Conservation (phyloP, 53 echinoderm and acorn worm species). For the Holothuria leucospilota region DNA sequence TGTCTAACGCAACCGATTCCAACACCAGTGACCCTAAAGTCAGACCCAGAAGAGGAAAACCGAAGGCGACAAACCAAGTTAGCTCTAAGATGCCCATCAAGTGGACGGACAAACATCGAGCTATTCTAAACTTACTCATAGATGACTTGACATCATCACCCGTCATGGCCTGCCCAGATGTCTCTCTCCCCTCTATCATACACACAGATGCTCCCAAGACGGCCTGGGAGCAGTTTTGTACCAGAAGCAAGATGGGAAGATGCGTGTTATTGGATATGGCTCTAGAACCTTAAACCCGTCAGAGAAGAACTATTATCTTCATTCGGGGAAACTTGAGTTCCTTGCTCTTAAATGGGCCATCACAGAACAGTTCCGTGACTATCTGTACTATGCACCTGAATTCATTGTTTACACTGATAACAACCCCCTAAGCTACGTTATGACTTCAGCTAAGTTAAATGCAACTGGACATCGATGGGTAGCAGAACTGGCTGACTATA, state of each 20-base stretch:
- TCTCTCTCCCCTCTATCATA: too few species aligned
- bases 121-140: constrained; percentile 37
- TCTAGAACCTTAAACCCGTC: constrained; percentile 57
- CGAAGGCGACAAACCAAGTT: not conserved
- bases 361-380: constrained; percentile 62
- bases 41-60: too few species aligned
- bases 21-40: too few species aligned
- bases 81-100: constrained; percentile 44
- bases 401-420: constrained; percentile 74
- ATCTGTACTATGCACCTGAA: constrained; percentile 54
- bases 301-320: constrained; percentile 74
- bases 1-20: too few species aligned
- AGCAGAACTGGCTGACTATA: constrained; percentile 64
- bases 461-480: constrained; percentile 69
- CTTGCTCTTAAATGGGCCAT: constrained; percentile 72
- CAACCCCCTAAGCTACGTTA: constrained; percentile 65
- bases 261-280: constrained; percentile 64
- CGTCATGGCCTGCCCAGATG: too few species aligned
- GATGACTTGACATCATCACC: too few species aligned
- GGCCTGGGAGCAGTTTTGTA: constrained; percentile 71
- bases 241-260: constrained; percentile 56
- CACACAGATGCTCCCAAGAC: too few species aligned
- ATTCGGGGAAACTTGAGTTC: constrained; percentile 72
- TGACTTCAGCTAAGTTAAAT: constrained; percentile 66
- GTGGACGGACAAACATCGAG: constrained; percentile 46